Conservation (phyloP, 2,113 vertebrate species). For the Charina bottae region DNA sequence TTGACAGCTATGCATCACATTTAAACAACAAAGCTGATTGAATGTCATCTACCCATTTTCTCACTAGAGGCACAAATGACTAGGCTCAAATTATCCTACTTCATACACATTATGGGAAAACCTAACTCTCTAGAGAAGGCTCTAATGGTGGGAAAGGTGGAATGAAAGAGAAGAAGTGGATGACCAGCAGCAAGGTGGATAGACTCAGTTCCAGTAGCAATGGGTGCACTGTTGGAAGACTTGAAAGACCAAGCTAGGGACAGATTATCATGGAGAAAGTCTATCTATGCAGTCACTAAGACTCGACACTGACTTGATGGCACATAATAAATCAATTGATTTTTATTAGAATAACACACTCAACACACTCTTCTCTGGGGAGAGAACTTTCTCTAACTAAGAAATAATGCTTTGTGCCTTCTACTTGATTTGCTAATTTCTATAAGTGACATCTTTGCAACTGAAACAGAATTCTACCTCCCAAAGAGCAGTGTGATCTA, state of each 20-base stretch:
- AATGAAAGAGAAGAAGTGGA: neutral
- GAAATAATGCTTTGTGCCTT: neutral
- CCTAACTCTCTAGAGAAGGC: neutral
- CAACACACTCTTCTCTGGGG: neutral
- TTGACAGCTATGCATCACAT: slow-evolving; percentile 39
- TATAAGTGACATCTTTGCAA: neutral
- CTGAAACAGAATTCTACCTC: neutral
- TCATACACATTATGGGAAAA: neutral
- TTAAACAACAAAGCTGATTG: slow-evolving; percentile 50
- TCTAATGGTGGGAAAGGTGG: neutral
- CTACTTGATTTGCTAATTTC: neutral
- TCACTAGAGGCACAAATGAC: neutral
- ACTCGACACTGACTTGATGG: neutral
- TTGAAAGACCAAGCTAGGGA: neutral
- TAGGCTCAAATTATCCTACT: neutral
- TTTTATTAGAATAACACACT: slow-evolving; percentile 17
- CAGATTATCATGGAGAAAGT: neutral
- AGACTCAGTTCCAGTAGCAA: neutral
- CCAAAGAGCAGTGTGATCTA: neutral
- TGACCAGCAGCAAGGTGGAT: neutral
- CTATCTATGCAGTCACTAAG: neutral
- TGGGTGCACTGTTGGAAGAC: neutral
- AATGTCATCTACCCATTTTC: slow-evolving; percentile 24
- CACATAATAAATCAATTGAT: neutral
- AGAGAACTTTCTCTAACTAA: neutral